Percentiles rank a stretch among this genome's conserved stretches.
phyloP scores from a whole-genome alignment of 1,140 invertebrate species.

The Trialeurodes vaporariorum region DNA sequence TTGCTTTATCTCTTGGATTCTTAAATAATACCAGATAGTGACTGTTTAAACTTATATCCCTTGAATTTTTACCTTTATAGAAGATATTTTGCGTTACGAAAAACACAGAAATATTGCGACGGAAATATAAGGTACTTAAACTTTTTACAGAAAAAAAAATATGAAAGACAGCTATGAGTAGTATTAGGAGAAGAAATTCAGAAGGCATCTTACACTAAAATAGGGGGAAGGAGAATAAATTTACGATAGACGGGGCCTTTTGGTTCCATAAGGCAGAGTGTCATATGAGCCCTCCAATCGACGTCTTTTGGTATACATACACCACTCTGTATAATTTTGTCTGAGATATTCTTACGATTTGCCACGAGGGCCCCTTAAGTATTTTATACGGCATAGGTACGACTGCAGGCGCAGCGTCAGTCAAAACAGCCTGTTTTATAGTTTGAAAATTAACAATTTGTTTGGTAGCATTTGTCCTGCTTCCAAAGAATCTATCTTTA shows the following conservation, averaged over 20 bases:
- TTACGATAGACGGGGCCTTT: too few relatives aligned
- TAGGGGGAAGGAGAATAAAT: too few relatives aligned
- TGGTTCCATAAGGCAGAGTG: not conserved
- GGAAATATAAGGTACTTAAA: slow-evolving; percentile 11
- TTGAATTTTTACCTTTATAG: too few relatives aligned
- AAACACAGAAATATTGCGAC: slow-evolving; percentile 9
- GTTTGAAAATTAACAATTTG: slow-evolving; percentile 23
- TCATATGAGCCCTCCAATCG: not conserved
- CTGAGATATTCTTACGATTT: not conserved
- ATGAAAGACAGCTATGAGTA: slow-evolving; percentile 12
- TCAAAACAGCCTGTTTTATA: slow-evolving; percentile 12
- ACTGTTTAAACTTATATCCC: slow-evolving; percentile 17
- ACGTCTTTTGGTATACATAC: too few relatives aligned
- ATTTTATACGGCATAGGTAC: not conserved
- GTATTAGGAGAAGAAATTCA: too few relatives aligned
- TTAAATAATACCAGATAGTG: too few relatives aligned
- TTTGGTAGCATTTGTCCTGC: not conserved
- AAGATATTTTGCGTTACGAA: slow-evolving; percentile 13
- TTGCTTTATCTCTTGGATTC: too few relatives aligned
- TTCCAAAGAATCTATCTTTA: not conserved
- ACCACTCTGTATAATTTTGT: not conserved
- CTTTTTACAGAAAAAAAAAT: slow-evolving; percentile 3
- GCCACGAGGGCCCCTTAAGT: not conserved
- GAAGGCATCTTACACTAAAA: too few relatives aligned
- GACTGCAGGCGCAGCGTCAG: not conserved